These are phyloP conservation scores for Platyura marginata DNA, from an alignment of 1,140 invertebrate genomes.

Conservation along the genomic window DNA sequence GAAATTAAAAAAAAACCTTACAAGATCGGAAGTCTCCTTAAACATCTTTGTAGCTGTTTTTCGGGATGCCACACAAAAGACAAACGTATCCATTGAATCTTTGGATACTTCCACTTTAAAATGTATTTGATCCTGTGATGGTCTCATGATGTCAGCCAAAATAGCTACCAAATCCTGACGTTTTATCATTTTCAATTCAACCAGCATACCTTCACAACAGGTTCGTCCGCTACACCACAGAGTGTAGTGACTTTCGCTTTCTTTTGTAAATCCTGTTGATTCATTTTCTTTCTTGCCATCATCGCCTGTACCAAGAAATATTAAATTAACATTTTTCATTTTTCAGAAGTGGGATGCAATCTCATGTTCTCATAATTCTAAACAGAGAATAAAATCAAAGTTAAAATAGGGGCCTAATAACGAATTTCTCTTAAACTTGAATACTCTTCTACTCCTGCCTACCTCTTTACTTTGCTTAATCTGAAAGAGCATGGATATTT, in stretches of 20 bases:
- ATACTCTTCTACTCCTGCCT: no score
- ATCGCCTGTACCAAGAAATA: no score
- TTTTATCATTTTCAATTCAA: slow-evolving; percentile 89
- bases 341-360: slow-evolving; percentile 3
- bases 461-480: no score
- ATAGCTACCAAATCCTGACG: slow-evolving; percentile 89
- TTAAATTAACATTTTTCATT: slow-evolving; percentile 16
- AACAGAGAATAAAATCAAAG: no score
- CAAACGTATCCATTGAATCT: slow-evolving; percentile 86
- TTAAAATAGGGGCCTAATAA: no score
- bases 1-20: slow-evolving; percentile 25
- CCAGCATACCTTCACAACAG: slow-evolving; percentile 91
- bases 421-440: no score
- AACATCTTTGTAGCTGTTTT: slow-evolving; percentile 65
- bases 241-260: slow-evolving; percentile 87
- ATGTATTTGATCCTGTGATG: slow-evolving; percentile 68
- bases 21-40: slow-evolving; percentile 90
- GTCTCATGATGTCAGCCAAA: slow-evolving; percentile 66
- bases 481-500: no score
- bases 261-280: slow-evolving; percentile 55
- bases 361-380: no score
- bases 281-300: slow-evolving; percentile 50
- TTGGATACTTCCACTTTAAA: slow-evolving; percentile 72
- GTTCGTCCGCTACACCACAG: slow-evolving; percentile 90
- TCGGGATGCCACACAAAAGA: slow-evolving; percentile 81